Evolutionary conservation across 2,888 invertebrate species (phyloP).

Genomic region (Cryptocephalus moraei): DNA sequence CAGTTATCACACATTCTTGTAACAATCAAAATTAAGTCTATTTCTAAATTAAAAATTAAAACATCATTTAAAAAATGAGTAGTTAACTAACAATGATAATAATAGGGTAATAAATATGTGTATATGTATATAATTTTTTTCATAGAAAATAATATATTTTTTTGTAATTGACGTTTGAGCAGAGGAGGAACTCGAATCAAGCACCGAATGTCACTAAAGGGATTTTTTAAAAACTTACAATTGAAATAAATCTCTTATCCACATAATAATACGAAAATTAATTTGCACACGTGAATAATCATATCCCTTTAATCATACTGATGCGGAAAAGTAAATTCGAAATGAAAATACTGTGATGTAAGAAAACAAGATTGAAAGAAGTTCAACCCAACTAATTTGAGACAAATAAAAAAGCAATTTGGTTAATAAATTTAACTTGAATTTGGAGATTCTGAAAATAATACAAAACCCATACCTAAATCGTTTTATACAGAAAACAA

Average conservation of each 20-base stretch:
- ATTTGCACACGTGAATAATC: too few relatives aligned
- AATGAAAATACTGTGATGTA: constrained; percentile 14
- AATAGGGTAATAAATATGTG: constrained; percentile 8
- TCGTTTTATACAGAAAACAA: too few relatives aligned
- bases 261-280: too few relatives aligned
- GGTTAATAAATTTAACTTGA: not conserved
- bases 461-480: too few relatives aligned
- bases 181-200: not conserved
- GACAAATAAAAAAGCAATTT: not conserved
- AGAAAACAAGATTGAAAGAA: constrained; percentile 4
- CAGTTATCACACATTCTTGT: constrained; percentile 14
- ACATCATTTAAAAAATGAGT: constrained; percentile 8
- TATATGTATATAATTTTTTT: too few relatives aligned
- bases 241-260: too few relatives aligned
- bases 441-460: too few relatives aligned
- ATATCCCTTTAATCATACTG: too few relatives aligned
- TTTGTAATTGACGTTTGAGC: constrained; percentile 3
- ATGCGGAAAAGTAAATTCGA: constrained; percentile 1
- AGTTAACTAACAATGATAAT: constrained; percentile 7
- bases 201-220: too few relatives aligned
- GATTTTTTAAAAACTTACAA: too few relatives aligned
- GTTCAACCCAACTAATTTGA: not conserved
- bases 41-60: constrained; percentile 11
- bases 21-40: constrained; percentile 14
- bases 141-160: too few relatives aligned